These are phyloP conservation scores for Archegozetes longisetosus DNA, from an alignment of 1,140 invertebrate genomes.

Conservation along the genomic window DNA sequence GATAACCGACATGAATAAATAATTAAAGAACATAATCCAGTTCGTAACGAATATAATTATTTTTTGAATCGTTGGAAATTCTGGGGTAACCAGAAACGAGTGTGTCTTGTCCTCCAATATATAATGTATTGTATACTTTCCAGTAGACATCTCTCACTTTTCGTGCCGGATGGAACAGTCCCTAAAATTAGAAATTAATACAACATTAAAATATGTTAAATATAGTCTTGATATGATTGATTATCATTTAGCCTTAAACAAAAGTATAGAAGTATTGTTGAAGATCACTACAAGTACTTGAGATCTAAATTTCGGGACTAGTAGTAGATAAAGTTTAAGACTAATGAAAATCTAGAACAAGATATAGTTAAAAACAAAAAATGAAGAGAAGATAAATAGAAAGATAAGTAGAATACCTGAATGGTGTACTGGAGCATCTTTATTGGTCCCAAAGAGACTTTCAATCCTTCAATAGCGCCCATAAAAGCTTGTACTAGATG, in stretches of 20 bases:
- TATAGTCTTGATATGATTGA: no score
- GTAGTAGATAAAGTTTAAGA: no score
- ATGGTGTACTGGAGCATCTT: conserved; percentile 90
- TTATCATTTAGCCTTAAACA: no score
- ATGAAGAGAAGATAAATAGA: neutral
- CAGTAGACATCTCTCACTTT: conserved; percentile 99
- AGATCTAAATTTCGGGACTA: no score
- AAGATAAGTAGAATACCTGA: conserved; percentile 43
- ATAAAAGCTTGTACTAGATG: conserved; percentile 99
- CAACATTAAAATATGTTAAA: conserved; percentile 7
- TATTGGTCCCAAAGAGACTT: conserved; percentile 86
- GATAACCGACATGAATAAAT: neutral
- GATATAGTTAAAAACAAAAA: no score
- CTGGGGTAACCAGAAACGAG: conserved; percentile 93
- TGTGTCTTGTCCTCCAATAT: conserved; percentile 96
- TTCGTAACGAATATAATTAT: conserved; percentile 88
- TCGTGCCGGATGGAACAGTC: conserved; percentile 93
- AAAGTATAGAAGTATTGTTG: no score
- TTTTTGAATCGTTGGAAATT: conserved; percentile 85
- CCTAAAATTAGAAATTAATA: conserved; percentile 39
- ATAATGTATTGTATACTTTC: conserved; percentile 99
- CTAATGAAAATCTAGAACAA: no score
- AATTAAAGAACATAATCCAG: conserved; percentile 78
- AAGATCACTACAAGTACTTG: no score
- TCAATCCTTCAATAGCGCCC: conserved; percentile 91